Evolutionary conservation across 2,888 invertebrate genomes (phyloP), one percentile per base, ranked within the genome.

Genomic region (Perizoma affinitatum): DNA sequence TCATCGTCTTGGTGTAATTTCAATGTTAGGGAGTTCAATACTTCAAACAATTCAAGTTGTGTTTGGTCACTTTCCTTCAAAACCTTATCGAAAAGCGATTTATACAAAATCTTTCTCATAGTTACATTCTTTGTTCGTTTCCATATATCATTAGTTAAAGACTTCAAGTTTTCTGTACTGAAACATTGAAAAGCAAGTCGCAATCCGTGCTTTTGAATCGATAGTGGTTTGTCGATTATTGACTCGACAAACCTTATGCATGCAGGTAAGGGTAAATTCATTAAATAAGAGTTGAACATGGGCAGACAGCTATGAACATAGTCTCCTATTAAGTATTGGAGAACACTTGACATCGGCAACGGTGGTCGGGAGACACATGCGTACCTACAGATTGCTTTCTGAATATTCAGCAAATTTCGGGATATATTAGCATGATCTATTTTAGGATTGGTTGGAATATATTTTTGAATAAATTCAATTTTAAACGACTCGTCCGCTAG

Each of bases 141-240:
- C 86, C 86, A 87, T 50, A 76, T 65, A 8, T 70, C 60, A 9
- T 60, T 53, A 40, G 83, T 61, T 0, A 82, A 58, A 22, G 61
- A 66, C 41, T 70, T 76, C 40, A 86, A 68, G 58, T 74, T 74
- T 43, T 78, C 75, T n/a, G 66, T 51, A 44, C 66, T 72, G 48
- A 78, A 84, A 64, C 75, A 78, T 58, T 75, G 58, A 58, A 86
- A 86, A 2, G 86, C 86, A 9, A 85, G 66, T 1, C 83, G 76
- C 46, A 87, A 52, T 4, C 80, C 84, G 50, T 85, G 83, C 61
- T 86, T 86, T 58, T 84, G 86, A 35, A 84, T 66, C 3, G 86
- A 83, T 3, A 84, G 63, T 3, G 84, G 86, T 7, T 74, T 61
- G 40, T 85, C 64, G 51, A 86, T 59, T 43, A 82, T 54, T 8